phyloP scores from a whole-genome alignment of 2,113 vertebrate species.

The Nanger granti region DNA sequence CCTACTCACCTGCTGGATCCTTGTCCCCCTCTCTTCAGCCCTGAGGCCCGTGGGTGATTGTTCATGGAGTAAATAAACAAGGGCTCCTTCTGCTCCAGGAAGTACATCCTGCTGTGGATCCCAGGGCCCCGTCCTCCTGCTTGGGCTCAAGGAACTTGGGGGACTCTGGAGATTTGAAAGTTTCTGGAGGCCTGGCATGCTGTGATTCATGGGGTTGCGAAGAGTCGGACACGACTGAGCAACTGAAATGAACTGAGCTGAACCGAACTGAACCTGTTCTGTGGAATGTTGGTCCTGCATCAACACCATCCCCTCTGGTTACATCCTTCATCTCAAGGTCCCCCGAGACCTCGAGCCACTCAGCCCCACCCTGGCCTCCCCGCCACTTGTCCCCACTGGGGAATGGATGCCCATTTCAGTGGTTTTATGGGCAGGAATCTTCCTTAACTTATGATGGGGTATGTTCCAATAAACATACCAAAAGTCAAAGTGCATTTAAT shows the following conservation, averaged over 20 bases:
- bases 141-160: background rate
- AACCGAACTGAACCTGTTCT: background rate
- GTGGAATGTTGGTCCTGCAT: background rate
- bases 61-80: background rate
- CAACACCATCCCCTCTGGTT: background rate
- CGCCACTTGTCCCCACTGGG: background rate
- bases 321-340: background rate
- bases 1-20: background rate
- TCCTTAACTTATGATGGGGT: background rate
- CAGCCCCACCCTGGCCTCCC: background rate
- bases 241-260: too few species aligned
- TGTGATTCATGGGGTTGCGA: too few species aligned
- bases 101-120: fast-evolving
- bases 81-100: background rate
- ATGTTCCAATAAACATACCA: background rate
- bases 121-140: background rate
- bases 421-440: background rate
- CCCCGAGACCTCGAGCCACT: background rate
- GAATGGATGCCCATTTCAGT: background rate
- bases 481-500: background rate
- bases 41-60: background rate
- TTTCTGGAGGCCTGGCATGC: background rate
- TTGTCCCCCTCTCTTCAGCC: background rate
- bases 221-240: too few species aligned
- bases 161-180: background rate